phyloP scores from a whole-genome alignment of 2,888 invertebrate genomes.

The Andrena bicolor region DNA sequence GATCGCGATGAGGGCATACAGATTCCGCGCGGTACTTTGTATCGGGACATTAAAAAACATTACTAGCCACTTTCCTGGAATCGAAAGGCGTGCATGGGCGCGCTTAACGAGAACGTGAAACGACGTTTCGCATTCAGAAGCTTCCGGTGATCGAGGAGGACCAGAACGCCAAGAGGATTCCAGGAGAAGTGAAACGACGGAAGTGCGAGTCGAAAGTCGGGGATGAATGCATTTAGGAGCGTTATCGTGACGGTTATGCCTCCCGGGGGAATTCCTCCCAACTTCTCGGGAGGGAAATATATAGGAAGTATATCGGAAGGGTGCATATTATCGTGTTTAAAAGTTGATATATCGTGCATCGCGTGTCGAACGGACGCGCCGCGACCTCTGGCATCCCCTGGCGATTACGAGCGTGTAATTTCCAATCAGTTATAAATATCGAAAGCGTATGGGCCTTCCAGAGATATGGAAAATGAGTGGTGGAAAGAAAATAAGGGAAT shows the following conservation, averaged over 20 bases:
- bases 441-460: neutral
- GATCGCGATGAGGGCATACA: slow-evolving; percentile 2
- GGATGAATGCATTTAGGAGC: slow-evolving; percentile 70
- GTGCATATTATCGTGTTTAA: slow-evolving; percentile 67
- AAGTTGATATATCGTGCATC: slow-evolving; percentile 64
- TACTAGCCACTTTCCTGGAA: slow-evolving; percentile 11
- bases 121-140: slow-evolving; percentile 29
- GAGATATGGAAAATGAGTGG: neutral
- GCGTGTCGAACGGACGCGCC: slow-evolving; percentile 58
- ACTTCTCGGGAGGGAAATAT: slow-evolving; percentile 18
- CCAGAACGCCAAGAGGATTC: slow-evolving; percentile 31
- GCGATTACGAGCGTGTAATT: slow-evolving; percentile 61
- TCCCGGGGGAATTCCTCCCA: slow-evolving; percentile 38
- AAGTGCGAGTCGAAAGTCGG: slow-evolving; percentile 57
- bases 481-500: neutral
- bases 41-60: slow-evolving; percentile 37
- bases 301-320: slow-evolving; percentile 40
- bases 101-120: slow-evolving; percentile 34
- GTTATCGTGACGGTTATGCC: slow-evolving; percentile 59
- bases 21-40: slow-evolving; percentile 15
- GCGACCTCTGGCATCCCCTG: slow-evolving; percentile 37
- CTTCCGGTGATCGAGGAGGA: slow-evolving; percentile 6
- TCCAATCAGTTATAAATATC: slow-evolving; percentile 60
- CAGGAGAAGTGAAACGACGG: slow-evolving; percentile 28
- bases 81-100: slow-evolving; percentile 30